Evolutionary conservation across 2,888 invertebrate genomes (phyloP), one percentile per base, ranked within the genome.

Genomic region (Drosophila paranaensis): DNA sequence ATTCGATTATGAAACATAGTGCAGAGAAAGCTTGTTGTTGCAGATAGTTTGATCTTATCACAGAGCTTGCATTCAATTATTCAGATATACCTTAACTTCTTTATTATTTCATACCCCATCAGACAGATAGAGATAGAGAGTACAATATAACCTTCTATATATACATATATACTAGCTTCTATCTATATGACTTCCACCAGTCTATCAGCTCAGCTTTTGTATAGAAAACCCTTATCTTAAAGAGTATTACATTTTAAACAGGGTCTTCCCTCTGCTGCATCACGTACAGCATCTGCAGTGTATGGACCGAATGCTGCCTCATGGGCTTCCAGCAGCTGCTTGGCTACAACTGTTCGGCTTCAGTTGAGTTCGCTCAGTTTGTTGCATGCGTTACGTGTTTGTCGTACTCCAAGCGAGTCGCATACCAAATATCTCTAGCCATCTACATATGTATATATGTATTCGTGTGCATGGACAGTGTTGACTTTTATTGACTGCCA

Each of bases 401-500:
- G 25, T 42, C 62, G 57, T 54, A 63, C 56, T 57, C 46, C 55
- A 61, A 60, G 25, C 50, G 27, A 55, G n/a, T 27, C 16, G 16
- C 54, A 70, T 40, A 37, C 37, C 13, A 74, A 55, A 73, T 60
- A 37, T 48, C 30, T 48, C 6, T 30, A 37, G 20, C 48, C 46
- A 39, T 11, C 37, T 16, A 57, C 43, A 57, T 39, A n/a, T 56
- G 25, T 35, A 11, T 48, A 10, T 46, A 11, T 50, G 13, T 33
- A n/a, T 25, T n/a, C n/a, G n/a, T n/a, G 45, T 16, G n/a, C 9
- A 20, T 46, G 55, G 27, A 48, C 33, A 50, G 51, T 71, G 77
- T 74, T 89, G 85, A 63, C 82, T 77, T 81, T 77, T 77, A 81
- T 89, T 65, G 63, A 53, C 68, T 63, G 61, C 48, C 53, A 51